phyloP scores from a whole-genome alignment of 2,888 invertebrate species.

The Lampropteryx suffumata region DNA sequence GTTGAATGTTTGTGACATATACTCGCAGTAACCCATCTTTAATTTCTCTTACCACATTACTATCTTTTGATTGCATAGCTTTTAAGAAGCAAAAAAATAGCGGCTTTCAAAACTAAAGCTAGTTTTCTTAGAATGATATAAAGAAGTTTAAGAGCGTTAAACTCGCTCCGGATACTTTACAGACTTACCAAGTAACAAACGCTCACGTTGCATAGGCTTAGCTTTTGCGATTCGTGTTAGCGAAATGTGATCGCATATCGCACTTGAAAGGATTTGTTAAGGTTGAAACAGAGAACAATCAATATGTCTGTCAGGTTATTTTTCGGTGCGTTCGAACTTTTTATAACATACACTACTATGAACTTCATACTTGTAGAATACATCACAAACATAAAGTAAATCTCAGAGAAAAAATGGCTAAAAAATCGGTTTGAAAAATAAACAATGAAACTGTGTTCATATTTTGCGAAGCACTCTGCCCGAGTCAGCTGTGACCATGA shows the following conservation, averaged over 20 bases:
- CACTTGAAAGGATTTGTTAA: conserved; percentile 4
- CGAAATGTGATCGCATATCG: conserved; percentile 2
- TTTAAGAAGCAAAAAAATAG: too few relatives aligned
- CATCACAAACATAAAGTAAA: too few relatives aligned
- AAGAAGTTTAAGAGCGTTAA: not conserved
- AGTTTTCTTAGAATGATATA: not conserved
- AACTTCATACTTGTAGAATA: too few relatives aligned
- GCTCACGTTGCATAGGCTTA: not conserved
- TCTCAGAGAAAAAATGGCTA: too few relatives aligned
- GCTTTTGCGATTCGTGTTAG: not conserved
- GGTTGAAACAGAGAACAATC: not conserved
- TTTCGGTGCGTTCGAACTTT: too few relatives aligned
- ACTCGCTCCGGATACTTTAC: not conserved
- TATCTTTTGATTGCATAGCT: too few relatives aligned
- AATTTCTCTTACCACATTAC: too few relatives aligned
- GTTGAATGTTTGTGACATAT: too few relatives aligned
- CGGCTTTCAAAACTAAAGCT: not conserved
- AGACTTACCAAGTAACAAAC: not conserved
- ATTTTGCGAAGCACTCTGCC: not conserved
- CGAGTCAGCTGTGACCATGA: conserved; percentile 15
- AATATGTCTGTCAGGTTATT: not conserved
- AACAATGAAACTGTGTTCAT: too few relatives aligned
- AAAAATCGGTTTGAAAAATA: too few relatives aligned
- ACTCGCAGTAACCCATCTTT: too few relatives aligned
- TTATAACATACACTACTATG: too few relatives aligned